A percentile compares a stretch with the other conserved stretches of the same genome.
These are phyloP conservation scores for Nesogale talazaci DNA, from an alignment of 2,113 vertebrate genomes.

Conservation along the genomic window DNA sequence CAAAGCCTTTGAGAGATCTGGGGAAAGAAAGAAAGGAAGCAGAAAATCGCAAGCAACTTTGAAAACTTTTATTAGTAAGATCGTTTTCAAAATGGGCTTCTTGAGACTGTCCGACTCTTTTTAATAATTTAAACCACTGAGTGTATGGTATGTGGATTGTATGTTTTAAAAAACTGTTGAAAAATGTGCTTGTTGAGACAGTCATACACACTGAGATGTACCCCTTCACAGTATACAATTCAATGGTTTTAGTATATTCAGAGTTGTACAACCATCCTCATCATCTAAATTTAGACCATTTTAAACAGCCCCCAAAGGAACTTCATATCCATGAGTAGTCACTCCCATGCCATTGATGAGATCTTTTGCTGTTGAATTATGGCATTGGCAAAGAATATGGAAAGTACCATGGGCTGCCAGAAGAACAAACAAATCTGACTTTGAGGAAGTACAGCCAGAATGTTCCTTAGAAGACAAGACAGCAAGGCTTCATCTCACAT, in stretches of 20 bases:
- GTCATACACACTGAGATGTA: background rate
- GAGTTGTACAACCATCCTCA: background rate
- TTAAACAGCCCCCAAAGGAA: slow-evolving; percentile 24
- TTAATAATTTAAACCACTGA: too few relatives aligned
- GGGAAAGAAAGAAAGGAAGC: background rate
- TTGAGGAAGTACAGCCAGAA: too few relatives aligned
- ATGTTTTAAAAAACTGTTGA: too few relatives aligned
- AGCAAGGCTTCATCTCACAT: too few relatives aligned
- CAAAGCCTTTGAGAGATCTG: background rate
- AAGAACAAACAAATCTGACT: too few relatives aligned
- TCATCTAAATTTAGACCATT: background rate
- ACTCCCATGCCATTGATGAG: background rate
- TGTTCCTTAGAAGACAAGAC: too few relatives aligned
- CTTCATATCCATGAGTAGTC: background rate
- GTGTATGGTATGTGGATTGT: too few relatives aligned
- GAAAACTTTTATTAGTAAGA: background rate
- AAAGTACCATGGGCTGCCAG: too few relatives aligned
- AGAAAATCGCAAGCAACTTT: background rate
- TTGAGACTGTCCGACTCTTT: too few relatives aligned
- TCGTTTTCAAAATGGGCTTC: background rate
- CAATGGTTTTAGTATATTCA: background rate
- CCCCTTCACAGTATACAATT: background rate
- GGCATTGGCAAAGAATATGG: too few relatives aligned
- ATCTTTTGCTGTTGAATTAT: background rate
- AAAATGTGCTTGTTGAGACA: background rate